Conservation (phyloP, 2,113 vertebrate species). For the Notothenia rossii region DNA sequence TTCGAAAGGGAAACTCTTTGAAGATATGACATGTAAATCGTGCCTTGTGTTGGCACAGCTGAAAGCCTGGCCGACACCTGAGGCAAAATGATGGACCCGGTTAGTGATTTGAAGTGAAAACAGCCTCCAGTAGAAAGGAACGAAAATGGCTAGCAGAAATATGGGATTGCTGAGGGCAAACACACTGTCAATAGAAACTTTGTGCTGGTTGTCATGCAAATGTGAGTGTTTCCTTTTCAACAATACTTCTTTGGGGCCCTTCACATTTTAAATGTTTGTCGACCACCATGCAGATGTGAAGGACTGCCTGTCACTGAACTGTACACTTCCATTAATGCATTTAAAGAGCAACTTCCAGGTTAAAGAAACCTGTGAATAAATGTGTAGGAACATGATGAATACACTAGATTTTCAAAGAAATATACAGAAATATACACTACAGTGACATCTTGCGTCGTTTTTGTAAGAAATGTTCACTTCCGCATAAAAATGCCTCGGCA, state of each 20-base stretch:
- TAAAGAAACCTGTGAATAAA: too few relatives aligned
- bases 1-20: constrained; percentile 32
- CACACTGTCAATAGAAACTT: constrained; percentile 35
- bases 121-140: constrained; percentile 30
- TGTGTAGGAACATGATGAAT: too few relatives aligned
- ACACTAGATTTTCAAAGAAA: too few relatives aligned
- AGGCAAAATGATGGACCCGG: constrained; percentile 45
- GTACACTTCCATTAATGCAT: neutral
- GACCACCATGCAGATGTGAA: constrained; percentile 7
- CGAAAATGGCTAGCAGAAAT: constrained; percentile 40
- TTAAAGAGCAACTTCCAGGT: too few relatives aligned
- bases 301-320: neutral
- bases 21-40: constrained; percentile 57
- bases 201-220: constrained; percentile 32
- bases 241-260: neutral
- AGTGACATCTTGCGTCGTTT: too few relatives aligned
- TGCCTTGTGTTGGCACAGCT: constrained; percentile 31
- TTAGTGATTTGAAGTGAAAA: constrained; percentile 47
- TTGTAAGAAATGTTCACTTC: too few relatives aligned
- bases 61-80: constrained; percentile 47
- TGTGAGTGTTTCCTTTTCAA: constrained; percentile 30
- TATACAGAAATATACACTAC: too few relatives aligned
- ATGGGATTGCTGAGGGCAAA: constrained; percentile 36
- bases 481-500: too few relatives aligned
- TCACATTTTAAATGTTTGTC: constrained; percentile 18